These are phyloP conservation scores for Drosophila yooni DNA, from an alignment of 2,888 invertebrate species.

Conservation along the genomic window DNA sequence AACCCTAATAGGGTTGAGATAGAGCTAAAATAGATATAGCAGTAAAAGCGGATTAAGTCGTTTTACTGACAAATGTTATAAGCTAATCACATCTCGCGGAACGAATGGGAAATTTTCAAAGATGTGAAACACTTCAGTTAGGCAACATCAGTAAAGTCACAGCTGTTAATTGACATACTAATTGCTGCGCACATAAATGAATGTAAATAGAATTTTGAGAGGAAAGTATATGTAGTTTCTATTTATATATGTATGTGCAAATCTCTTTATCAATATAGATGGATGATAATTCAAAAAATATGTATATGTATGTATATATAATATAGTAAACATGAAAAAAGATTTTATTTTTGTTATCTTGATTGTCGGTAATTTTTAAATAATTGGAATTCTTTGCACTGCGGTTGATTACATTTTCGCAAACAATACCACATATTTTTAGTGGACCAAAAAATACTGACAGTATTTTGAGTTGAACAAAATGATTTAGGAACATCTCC, in stretches of 20 bases:
- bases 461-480: neutral
- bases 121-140: neutral
- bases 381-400: neutral
- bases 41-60: neutral
- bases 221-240: neutral
- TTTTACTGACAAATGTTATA: neutral
- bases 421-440: neutral
- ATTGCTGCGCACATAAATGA: neutral
- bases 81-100: neutral
- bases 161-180: neutral
- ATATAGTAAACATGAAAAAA: neutral
- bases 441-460: neutral
- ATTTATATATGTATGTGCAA: neutral
- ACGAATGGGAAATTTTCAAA: neutral
- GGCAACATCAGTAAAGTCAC: neutral
- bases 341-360: neutral
- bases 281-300: neutral
- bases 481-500: neutral
- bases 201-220: neutral
- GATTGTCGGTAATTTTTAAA: neutral
- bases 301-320: neutral
- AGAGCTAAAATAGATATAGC: neutral
- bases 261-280: neutral
- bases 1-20: too few species aligned
- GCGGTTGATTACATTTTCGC: neutral